phyloP scores from a whole-genome alignment of 2,797 vertebrate species.

The Pseudocheirus occidentalis region DNA sequence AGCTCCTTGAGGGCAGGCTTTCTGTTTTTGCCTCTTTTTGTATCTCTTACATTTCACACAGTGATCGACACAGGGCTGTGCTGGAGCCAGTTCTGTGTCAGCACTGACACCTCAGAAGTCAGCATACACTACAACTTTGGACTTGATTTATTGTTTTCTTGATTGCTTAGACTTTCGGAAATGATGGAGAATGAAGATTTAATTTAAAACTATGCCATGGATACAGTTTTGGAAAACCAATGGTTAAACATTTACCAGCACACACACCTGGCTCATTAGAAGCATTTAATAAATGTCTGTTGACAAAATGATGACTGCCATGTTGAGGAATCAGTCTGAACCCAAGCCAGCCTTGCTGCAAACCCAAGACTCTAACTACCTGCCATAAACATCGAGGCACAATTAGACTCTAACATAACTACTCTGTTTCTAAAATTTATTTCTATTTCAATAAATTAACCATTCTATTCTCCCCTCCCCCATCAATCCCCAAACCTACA shows the following conservation, averaged over 20 bases:
- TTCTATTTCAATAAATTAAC: neutral
- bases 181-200: neutral
- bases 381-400: neutral
- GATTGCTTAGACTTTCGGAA: neutral
- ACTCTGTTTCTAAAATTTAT: neutral
- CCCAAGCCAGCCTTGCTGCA: neutral
- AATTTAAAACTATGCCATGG: neutral
- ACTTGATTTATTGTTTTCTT: neutral
- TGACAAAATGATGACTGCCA: neutral
- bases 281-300: neutral
- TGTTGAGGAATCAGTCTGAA: neutral
- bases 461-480: neutral
- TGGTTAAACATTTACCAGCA: neutral
- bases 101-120: neutral
- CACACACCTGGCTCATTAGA: neutral
- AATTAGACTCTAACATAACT: neutral
- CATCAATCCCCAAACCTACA: neutral
- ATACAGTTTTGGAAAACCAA: neutral
- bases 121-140: neutral
- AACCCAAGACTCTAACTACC: neutral
- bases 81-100: neutral
- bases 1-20: neutral
- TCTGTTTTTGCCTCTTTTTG: neutral
- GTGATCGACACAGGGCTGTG: neutral
- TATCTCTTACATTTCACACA: neutral